Evolutionary conservation across 2,888 invertebrate genomes (phyloP), one percentile per base, ranked within the genome.

Genomic region (Pollenia labialis): DNA sequence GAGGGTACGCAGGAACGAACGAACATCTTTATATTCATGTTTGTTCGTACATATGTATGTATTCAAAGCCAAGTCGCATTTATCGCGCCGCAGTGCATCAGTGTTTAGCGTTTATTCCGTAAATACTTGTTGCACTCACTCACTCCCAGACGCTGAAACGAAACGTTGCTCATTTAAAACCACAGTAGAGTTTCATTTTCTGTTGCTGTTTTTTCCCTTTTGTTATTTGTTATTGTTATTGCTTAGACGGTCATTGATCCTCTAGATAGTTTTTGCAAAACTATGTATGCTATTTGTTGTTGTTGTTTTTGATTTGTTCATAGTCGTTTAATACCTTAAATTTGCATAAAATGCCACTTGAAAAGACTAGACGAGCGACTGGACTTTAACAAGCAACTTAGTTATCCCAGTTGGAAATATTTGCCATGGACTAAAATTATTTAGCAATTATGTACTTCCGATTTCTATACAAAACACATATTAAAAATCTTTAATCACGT

Each of bases 181-280:
- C 69, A n/a, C 48, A 44, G 40, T 54, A 4, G 42, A 79, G 74
- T 74, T 69, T 77, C 52, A 16, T 74, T 74, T 84, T 72, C 50
- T 82, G 77, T 14, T 7, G 14, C 58, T 64, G 46, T 71, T 56
- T n/a, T 48, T 62, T 71, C 69, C 52, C 18, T 58, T 66, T 66
- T 58, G 56, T 82, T 74, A 60, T 52, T 66, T 76, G 11, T 71
- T 68, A 54, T 85, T 76, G 69, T 87, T 68, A 56, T 81, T 87
- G 76, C 81, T 87, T 87, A 81, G 76, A 72, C 81, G 84, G 87
- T 84, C 87, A 81, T 84, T 87, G 87, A 77, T 80, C 74, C 54
- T 68, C 23, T 46, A 18, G 79, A 48, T 56, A 69, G 60, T 66
- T 64, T 23, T 85, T 66, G 52, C 54, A 64, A 85, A 32, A 79